A percentile compares a stretch with the other conserved stretches of the same genome.
These are phyloP conservation scores for Lithobius niger DNA, from an alignment of 1,140 invertebrate species.

Conservation along the genomic window DNA sequence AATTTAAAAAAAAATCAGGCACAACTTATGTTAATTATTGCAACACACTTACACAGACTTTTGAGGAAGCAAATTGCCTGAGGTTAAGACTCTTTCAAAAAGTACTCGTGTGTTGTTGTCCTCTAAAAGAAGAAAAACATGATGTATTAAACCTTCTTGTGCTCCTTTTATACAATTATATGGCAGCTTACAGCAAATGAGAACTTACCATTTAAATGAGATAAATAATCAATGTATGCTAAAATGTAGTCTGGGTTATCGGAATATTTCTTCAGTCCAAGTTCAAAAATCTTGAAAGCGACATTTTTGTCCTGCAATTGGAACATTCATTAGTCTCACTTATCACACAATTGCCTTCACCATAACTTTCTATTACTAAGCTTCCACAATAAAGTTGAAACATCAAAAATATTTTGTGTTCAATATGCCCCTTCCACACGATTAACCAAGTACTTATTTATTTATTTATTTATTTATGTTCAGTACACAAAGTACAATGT, in stretches of 20 bases:
- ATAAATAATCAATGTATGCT: slow-evolving; percentile 93
- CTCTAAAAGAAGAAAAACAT: slow-evolving; percentile 48
- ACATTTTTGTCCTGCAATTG: slow-evolving; percentile 84
- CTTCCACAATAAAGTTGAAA: too few relatives aligned
- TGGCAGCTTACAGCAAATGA: too few relatives aligned
- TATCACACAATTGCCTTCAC: too few relatives aligned
- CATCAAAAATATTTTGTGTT: slow-evolving; percentile 2
- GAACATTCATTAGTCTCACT: slow-evolving; percentile 9
- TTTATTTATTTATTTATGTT: too few relatives aligned
- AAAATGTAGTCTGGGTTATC: slow-evolving; percentile 88
- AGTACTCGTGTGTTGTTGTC: slow-evolving; percentile 97
- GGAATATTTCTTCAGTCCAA: slow-evolving; percentile 92
- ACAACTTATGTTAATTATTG: background rate
- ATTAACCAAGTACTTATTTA: too few relatives aligned
- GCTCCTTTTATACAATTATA: slow-evolving; percentile 6
- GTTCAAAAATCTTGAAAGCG: slow-evolving; percentile 94
- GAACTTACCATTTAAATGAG: slow-evolving; percentile 85
- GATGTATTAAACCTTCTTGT: slow-evolving; percentile 2
- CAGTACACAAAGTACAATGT: too few relatives aligned
- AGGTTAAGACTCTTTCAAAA: slow-evolving; percentile 91
- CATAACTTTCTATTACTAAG: too few relatives aligned
- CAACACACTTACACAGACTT: slow-evolving; percentile 83
- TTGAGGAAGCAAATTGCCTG: slow-evolving; percentile 77
- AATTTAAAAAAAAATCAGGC: slow-evolving; percentile 7
- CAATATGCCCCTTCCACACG: too few relatives aligned